These are phyloP conservation scores for Tetrao urogallus DNA, from an alignment of 2,113 vertebrate genomes.

Conservation along the genomic window DNA sequence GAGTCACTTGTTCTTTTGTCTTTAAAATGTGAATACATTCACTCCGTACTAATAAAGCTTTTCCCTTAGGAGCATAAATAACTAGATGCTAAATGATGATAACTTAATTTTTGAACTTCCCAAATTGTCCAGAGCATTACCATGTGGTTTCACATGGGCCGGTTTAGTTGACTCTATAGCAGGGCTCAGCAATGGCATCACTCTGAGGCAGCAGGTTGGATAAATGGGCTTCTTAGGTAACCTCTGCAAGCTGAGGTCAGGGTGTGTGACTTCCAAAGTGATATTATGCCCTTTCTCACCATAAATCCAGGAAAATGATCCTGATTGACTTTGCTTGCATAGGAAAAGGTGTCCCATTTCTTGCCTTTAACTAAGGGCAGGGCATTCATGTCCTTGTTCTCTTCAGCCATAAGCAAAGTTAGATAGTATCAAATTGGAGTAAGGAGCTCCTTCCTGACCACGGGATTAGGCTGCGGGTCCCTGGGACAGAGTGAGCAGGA, in stretches of 20 bases:
- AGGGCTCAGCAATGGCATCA: neutral
- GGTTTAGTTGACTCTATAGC: neutral
- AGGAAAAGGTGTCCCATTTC: neutral
- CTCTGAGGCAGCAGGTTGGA: neutral
- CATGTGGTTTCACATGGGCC: neutral
- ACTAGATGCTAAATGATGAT: neutral
- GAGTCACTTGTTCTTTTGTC: conserved; percentile 23
- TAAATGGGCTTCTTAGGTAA: neutral
- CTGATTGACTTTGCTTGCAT: neutral
- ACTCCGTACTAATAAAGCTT: neutral
- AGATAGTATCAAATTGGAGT: neutral
- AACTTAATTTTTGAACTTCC: conserved; percentile 21
- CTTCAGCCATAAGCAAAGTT: neutral
- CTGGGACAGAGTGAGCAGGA: neutral
- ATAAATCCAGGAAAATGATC: neutral
- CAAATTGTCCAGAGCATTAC: neutral
- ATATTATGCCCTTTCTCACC: neutral
- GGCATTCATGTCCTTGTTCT: neutral
- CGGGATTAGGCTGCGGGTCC: neutral
- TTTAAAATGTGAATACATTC: conserved; percentile 11
- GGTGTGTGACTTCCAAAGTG: neutral
- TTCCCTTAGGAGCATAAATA: neutral
- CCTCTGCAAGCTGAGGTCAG: fast-evolving
- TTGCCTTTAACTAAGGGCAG: neutral
- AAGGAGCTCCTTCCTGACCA: neutral